A percentile compares a stretch with the other conserved stretches of the same genome.
phyloP scores from a whole-genome alignment of 1,140 invertebrate species.

The Agrilus planipennis region DNA sequence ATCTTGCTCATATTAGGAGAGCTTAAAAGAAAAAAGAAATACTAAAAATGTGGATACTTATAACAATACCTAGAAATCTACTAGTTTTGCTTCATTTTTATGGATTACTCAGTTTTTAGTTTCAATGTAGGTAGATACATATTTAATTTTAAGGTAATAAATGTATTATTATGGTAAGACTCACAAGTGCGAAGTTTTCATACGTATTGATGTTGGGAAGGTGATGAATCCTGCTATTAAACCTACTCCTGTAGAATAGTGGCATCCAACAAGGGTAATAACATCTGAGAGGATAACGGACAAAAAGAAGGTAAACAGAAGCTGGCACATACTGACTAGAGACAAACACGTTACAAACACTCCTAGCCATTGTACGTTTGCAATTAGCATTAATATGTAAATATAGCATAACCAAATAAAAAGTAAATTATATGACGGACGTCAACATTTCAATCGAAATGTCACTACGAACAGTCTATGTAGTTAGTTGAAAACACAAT shows the following conservation, averaged over 20 bases:
- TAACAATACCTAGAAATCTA: too few relatives aligned
- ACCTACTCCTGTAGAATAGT: slow-evolving; percentile 12
- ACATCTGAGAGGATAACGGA: slow-evolving; percentile 13
- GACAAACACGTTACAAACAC: slow-evolving; percentile 11
- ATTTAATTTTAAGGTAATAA: not conserved
- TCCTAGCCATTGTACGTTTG: slow-evolving; percentile 6
- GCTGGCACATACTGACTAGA: slow-evolving; percentile 8
- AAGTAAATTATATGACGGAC: too few relatives aligned
- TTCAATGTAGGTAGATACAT: not conserved
- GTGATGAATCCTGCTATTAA: slow-evolving; percentile 14
- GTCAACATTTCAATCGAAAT: too few relatives aligned
- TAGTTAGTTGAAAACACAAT: too few relatives aligned
- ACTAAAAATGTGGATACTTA: too few relatives aligned
- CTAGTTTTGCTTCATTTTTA: too few relatives aligned
- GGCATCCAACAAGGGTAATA: slow-evolving; percentile 9
- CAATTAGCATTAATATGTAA: not conserved
- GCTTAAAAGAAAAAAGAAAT: slow-evolving; percentile 5
- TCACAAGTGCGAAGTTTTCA: slow-evolving; percentile 14
- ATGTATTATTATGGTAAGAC: not conserved
- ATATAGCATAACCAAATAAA: too few relatives aligned
- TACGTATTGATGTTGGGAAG: slow-evolving; percentile 13
- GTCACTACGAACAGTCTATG: too few relatives aligned
- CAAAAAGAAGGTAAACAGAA: slow-evolving; percentile 13
- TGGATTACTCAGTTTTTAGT: too few relatives aligned
- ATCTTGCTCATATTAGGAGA: slow-evolving; percentile 7